These are phyloP conservation scores for Rhamphomyia laevipes DNA, from an alignment of 2,888 invertebrate species.

Conservation along the genomic window DNA sequence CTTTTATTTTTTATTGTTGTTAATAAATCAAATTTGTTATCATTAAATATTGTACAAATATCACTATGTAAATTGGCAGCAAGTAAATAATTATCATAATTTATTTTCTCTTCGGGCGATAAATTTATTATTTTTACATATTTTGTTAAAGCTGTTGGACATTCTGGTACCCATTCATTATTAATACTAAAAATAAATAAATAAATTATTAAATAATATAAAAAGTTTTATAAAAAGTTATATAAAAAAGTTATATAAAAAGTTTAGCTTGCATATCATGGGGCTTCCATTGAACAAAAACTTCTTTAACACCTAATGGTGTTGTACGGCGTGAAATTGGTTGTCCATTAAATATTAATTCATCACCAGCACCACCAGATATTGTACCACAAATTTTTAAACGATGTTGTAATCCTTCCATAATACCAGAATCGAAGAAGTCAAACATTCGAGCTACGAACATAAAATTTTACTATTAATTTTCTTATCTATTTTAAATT, in stretches of 20 bases:
- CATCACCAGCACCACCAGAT: slow-evolving; percentile 50
- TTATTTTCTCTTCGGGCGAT: background rate
- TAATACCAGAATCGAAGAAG: slow-evolving; percentile 83
- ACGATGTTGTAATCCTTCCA: slow-evolving; percentile 83
- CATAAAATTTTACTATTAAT: too few relatives aligned
- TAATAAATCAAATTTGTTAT: background rate
- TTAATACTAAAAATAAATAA: slow-evolving; percentile 51
- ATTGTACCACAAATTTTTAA: slow-evolving; percentile 54
- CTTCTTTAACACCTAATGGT: slow-evolving; percentile 52
- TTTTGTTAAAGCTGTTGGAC: background rate
- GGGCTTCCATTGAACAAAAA: slow-evolving; percentile 74
- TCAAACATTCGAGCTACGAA: slow-evolving; percentile 78
- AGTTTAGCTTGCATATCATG: slow-evolving; percentile 63
- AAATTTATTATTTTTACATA: background rate
- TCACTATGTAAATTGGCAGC: slow-evolving; percentile 9
- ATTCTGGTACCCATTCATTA: slow-evolving; percentile 75
- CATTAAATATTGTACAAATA: slow-evolving; percentile 6
- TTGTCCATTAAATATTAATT: slow-evolving; percentile 59
- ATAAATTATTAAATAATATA: slow-evolving; percentile 1
- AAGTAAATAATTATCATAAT: background rate
- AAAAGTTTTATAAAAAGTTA: background rate
- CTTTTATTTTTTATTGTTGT: background rate
- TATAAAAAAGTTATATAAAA: background rate
- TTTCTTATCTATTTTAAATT: too few relatives aligned
- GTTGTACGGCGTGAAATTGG: slow-evolving; percentile 54